Percentiles rank a stretch among this genome's conserved stretches.
Conservation (phyloP, 2,113 vertebrate species). For the Prochilodus magdalenae region DNA sequence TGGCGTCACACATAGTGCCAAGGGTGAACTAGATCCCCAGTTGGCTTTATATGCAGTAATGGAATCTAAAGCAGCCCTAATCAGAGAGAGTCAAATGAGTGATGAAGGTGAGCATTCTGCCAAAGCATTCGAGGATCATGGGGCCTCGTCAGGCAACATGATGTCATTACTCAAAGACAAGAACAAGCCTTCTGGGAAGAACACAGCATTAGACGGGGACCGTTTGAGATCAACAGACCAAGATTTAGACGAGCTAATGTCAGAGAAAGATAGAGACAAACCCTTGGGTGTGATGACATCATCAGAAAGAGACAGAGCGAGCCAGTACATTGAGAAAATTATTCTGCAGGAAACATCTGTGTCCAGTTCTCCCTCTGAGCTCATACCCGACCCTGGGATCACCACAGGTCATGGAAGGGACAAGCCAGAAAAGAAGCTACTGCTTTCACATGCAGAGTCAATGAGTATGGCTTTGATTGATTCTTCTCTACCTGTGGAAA, state of each 20-base stretch:
- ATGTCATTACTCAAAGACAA: background rate
- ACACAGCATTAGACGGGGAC: background rate
- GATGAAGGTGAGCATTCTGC: background rate
- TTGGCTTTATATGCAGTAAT: background rate
- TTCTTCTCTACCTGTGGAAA: background rate
- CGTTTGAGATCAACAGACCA: background rate
- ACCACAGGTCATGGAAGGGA: slow-evolving; percentile 15
- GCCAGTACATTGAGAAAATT: background rate
- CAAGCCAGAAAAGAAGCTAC: background rate
- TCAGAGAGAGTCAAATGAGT: background rate
- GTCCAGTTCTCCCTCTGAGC: slow-evolving; percentile 26
- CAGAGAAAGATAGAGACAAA: background rate
- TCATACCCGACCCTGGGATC: slow-evolving; percentile 8
- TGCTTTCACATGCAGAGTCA: slow-evolving; percentile 3
- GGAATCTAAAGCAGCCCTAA: slow-evolving; percentile 6
- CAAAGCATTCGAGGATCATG: background rate
- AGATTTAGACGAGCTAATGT: background rate
- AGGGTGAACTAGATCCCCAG: background rate
- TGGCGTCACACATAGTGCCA: background rate
- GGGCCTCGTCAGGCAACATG: background rate
- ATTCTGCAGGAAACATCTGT: slow-evolving; percentile 41
- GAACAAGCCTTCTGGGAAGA: background rate
- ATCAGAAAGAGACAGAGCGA: slow-evolving; percentile 20
- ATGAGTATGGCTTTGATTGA: slow-evolving; percentile 12
- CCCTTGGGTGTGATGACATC: slow-evolving; percentile 8